Evolutionary conservation across 2,113 vertebrate species (phyloP).

Genomic region (Erythrolamprus reginae): DNA sequence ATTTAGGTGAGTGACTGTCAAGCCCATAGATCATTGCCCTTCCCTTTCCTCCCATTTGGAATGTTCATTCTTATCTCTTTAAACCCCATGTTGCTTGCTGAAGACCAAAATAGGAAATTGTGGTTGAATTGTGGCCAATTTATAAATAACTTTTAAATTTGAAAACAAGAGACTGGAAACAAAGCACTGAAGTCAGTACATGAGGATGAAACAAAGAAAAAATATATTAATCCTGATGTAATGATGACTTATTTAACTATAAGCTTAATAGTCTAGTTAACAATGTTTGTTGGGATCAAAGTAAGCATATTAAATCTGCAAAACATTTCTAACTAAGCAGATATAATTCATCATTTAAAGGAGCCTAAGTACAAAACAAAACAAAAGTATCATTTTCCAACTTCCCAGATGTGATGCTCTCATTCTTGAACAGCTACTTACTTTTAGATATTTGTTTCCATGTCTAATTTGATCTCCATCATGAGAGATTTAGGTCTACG

Average conservation of each 20-base stretch:
- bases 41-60: too few relatives aligned
- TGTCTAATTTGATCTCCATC: neutral
- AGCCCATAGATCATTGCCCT: too few relatives aligned
- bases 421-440: neutral
- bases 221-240: too few relatives aligned
- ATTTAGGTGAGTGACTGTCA: too few relatives aligned
- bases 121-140: too few relatives aligned
- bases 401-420: neutral
- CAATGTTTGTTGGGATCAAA: neutral
- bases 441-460: neutral
- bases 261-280: neutral
- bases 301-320: neutral
- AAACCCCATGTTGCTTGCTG: too few relatives aligned
- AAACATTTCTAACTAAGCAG: neutral
- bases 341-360: neutral
- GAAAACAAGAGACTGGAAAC: neutral
- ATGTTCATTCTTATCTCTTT: too few relatives aligned
- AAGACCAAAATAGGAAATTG: too few relatives aligned
- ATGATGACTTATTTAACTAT: neutral
- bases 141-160: neutral
- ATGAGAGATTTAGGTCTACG: neutral
- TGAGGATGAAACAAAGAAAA: neutral
- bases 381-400: neutral
- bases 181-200: neutral
- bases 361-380: neutral